Evolutionary conservation across 2,797 vertebrate species (phyloP).

Genomic region (Phataginus tetradactyla): DNA sequence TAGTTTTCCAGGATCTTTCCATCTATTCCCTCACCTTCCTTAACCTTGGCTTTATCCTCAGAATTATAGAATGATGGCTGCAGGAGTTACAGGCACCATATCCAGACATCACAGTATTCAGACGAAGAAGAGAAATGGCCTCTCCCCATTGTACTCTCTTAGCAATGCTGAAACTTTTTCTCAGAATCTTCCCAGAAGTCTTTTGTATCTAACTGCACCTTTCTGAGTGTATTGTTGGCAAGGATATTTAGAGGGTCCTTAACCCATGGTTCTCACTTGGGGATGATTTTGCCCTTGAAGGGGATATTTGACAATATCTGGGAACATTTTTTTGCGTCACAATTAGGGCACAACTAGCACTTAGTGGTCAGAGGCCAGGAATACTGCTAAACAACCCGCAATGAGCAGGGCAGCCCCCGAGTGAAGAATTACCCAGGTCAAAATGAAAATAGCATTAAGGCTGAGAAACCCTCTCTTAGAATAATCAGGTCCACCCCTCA

Average conservation of each 20-base stretch:
- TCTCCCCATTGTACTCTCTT: not conserved
- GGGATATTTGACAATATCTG: not conserved
- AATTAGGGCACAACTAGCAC: not conserved
- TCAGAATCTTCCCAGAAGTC: not conserved
- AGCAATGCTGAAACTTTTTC: not conserved
- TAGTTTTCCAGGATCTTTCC: not conserved
- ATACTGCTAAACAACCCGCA: not conserved
- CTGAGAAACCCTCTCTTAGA: not conserved
- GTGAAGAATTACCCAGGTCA: not conserved
- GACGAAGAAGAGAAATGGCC: not conserved
- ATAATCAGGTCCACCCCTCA: rapidly evolving
- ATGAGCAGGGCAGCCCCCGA: not conserved
- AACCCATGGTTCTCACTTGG: not conserved
- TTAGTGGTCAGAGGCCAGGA: not conserved
- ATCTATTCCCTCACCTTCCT: not conserved
- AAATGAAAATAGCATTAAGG: not conserved
- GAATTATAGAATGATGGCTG: not conserved
- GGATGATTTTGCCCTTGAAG: not conserved
- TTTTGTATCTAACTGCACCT: not conserved
- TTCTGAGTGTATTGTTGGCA: not conserved
- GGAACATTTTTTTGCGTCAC: not conserved
- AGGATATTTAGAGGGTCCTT: not conserved
- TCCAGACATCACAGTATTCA: not conserved
- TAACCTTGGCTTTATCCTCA: not conserved
- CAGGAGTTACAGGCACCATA: not conserved